Conservation (phyloP, 2,797 vertebrate species). For the Phoeniculus purpureus region DNA sequence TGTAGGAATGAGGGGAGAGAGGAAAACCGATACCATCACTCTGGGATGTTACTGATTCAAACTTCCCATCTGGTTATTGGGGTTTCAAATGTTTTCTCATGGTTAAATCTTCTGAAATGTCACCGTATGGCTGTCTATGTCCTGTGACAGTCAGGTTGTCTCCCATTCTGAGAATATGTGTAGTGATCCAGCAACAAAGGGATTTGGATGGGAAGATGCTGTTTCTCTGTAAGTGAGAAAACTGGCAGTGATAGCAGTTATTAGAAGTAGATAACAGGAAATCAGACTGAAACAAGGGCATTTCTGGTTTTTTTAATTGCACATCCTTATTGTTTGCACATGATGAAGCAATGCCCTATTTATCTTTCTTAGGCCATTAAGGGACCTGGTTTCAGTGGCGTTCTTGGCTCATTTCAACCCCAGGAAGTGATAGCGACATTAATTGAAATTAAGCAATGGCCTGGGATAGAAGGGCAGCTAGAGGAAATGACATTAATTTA, state of each 20-base stretch:
- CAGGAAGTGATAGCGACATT: neutral
- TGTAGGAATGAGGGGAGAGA: neutral
- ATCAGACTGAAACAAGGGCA: neutral
- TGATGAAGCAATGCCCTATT: neutral
- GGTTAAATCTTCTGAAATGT: neutral
- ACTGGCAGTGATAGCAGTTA: neutral
- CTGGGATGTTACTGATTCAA: neutral
- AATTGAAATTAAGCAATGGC: neutral
- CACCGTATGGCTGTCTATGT: neutral
- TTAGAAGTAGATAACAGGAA: neutral
- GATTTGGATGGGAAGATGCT: neutral
- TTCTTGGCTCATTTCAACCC: neutral
- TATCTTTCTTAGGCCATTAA: neutral
- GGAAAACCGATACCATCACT: neutral
- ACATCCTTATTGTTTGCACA: neutral
- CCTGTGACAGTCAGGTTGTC: neutral
- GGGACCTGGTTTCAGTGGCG: neutral
- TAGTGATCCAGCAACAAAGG: neutral
- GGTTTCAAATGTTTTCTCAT: neutral
- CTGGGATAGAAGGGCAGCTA: neutral
- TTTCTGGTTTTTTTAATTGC: neutral
- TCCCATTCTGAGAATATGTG: neutral
- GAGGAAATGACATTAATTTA: neutral
- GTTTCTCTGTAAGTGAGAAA: neutral
- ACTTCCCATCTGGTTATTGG: neutral